phyloP scores from a whole-genome alignment of 2,113 vertebrate species.

The Malurus elegans region DNA sequence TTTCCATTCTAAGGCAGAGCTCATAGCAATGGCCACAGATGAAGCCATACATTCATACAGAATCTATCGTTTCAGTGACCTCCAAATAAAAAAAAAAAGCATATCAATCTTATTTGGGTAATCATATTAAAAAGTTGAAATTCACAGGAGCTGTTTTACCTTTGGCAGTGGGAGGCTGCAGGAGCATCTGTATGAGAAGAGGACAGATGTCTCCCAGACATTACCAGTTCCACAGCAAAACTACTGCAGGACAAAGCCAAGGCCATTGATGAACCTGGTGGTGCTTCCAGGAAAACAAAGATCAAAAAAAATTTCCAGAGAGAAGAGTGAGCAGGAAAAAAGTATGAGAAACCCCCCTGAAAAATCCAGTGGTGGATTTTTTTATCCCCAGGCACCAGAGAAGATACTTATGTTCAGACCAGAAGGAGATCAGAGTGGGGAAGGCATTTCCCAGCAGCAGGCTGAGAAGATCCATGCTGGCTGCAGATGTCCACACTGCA shows the following conservation, averaged over 20 bases:
- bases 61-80: not conserved
- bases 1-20: not conserved
- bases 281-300: not conserved
- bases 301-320: not conserved
- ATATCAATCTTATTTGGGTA: not conserved
- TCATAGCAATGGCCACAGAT: not conserved
- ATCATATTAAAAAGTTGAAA: not conserved
- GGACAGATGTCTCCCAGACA: not conserved
- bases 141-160: not conserved
- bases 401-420: not conserved
- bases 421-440: not conserved
- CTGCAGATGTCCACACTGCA: not conserved
- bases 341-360: not conserved
- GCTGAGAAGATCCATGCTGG: not conserved
- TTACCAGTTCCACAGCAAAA: not conserved
- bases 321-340: accelerated
- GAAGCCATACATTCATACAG: not conserved
- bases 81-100: not conserved
- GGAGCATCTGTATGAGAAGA: not conserved
- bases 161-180: not conserved
- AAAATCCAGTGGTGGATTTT: not conserved
- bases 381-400: not conserved
- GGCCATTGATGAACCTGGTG: not conserved
- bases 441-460: not conserved
- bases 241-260: not conserved